Percentiles rank a stretch among this genome's conserved stretches.
phyloP scores from a whole-genome alignment of 2,888 invertebrate species.

The Actias luna region DNA sequence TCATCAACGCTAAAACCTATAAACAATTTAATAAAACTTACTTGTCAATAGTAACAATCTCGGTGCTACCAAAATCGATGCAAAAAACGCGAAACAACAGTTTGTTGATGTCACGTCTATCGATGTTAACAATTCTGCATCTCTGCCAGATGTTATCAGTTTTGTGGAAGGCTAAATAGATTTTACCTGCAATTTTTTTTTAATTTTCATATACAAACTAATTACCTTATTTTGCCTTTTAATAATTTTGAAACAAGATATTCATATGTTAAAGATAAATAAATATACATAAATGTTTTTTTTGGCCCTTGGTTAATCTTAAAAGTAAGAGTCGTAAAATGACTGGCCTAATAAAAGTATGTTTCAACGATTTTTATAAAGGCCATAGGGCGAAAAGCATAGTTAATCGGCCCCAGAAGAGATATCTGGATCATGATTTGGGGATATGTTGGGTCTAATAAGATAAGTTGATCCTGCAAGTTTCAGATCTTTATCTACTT shows the following conservation, averaged over 20 bases:
- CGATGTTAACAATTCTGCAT: slow-evolving; percentile 73
- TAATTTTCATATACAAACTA: neutral
- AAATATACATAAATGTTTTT: too few species aligned
- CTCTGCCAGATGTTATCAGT: slow-evolving; percentile 85
- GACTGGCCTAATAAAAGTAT: too few species aligned
- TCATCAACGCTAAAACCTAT: neutral
- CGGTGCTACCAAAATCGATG: slow-evolving; percentile 84
- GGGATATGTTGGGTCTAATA: too few species aligned
- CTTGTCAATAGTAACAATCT: slow-evolving; percentile 72
- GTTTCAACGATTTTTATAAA: too few species aligned
- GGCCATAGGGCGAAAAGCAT: too few species aligned
- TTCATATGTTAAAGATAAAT: too few species aligned
- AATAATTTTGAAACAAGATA: too few species aligned
- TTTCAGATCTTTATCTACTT: too few species aligned
- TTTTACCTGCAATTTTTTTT: slow-evolving; percentile 69
- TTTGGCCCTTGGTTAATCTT: slow-evolving; percentile 4
- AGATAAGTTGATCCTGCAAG: too few species aligned
- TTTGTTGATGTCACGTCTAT: slow-evolving; percentile 44
- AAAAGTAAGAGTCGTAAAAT: neutral
- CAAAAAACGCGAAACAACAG: slow-evolving; percentile 79
- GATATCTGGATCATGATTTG: too few species aligned
- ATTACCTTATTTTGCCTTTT: too few species aligned
- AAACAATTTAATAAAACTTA: slow-evolving; percentile 42
- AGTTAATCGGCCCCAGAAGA: too few species aligned
- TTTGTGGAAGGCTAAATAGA: slow-evolving; percentile 83